A percentile compares a stretch with the other conserved stretches of the same genome.
These are phyloP conservation scores for Notodonta dromedarius DNA, from an alignment of 2,888 invertebrate species.

Conservation along the genomic window DNA sequence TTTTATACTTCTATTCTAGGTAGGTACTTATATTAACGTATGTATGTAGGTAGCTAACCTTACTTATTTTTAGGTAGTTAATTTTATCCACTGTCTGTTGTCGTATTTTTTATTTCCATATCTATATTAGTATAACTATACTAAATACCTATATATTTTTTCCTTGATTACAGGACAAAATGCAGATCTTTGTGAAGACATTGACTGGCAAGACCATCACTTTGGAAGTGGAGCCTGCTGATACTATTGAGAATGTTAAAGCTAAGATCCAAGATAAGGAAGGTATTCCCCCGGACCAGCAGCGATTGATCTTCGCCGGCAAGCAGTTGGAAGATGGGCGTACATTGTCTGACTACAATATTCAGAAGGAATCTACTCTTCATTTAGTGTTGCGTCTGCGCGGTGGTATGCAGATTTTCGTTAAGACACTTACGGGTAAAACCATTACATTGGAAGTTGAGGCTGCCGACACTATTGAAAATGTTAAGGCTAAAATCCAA, in stretches of 20 bases:
- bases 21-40: too few species aligned
- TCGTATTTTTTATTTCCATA: background rate
- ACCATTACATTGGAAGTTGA: slow-evolving; percentile 53
- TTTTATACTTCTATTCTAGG: too few species aligned
- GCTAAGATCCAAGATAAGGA: slow-evolving; percentile 41
- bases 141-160: slow-evolving; percentile 3
- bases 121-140: background rate
- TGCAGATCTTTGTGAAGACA: slow-evolving; percentile 51
- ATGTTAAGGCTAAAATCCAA: slow-evolving; percentile 53
- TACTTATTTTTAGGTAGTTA: too few species aligned
- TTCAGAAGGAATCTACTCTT: slow-evolving; percentile 49
- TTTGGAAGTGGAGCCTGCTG: slow-evolving; percentile 36
- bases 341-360: slow-evolving; percentile 47
- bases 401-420: slow-evolving; percentile 52
- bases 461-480: slow-evolving; percentile 54
- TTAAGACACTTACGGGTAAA: slow-evolving; percentile 46
- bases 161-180: slow-evolving; percentile 47
- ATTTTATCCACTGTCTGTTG: too few species aligned
- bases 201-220: slow-evolving; percentile 47
- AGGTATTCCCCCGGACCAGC: slow-evolving; percentile 54
- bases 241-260: slow-evolving; percentile 41
- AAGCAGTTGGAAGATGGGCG: slow-evolving; percentile 46
- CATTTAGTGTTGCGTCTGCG: slow-evolving; percentile 45
- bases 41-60: too few species aligned
- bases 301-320: slow-evolving; percentile 52